Conservation (phyloP, 2,113 vertebrate species). For the Oenanthe melanoleuca region DNA sequence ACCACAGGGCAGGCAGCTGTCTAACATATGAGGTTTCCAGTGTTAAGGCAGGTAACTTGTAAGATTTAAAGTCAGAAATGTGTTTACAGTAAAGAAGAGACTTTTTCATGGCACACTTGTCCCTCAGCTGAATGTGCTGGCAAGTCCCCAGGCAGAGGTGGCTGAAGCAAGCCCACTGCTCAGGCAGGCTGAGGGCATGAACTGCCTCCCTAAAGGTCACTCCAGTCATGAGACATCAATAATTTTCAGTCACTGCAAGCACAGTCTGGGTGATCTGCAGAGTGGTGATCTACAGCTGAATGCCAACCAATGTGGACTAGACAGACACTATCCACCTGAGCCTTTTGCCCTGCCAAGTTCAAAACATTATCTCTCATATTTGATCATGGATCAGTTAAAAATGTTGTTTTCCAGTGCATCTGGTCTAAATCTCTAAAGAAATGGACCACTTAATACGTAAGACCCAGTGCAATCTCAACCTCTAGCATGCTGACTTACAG, state of each 20-base stretch:
- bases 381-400: not conserved
- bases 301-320: not conserved
- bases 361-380: not conserved
- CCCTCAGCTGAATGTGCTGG: not conserved
- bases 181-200: not conserved
- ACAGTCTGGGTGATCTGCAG: not conserved
- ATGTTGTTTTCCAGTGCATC: not conserved
- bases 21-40: not conserved
- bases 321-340: not conserved
- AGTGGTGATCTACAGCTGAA: not conserved
- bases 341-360: not conserved
- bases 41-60: not conserved
- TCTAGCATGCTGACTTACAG: not conserved
- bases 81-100: not conserved
- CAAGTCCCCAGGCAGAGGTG: not conserved
- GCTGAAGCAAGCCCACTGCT: not conserved
- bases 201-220: not conserved
- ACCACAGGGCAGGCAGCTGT: not conserved
- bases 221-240: not conserved
- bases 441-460: not conserved
- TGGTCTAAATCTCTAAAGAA: not conserved
- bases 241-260: not conserved
- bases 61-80: not conserved
- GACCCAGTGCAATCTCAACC: not conserved
- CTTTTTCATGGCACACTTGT: not conserved